phyloP scores from a whole-genome alignment of 1,140 invertebrate genomes.

The Oscheius sp. region DNA sequence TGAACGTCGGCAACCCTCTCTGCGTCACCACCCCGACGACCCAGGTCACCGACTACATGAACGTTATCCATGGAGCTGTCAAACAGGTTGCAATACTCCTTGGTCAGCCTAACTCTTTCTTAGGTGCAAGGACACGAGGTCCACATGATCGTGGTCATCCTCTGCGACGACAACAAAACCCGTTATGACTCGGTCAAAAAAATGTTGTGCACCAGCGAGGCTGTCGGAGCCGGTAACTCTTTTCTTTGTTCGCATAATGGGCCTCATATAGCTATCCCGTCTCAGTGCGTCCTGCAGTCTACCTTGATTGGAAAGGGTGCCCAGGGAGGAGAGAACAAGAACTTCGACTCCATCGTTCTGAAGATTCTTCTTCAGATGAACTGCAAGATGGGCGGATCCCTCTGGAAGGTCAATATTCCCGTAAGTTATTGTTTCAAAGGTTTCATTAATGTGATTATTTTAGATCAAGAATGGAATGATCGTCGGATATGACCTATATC shows the following conservation, averaged over 20 bases:
- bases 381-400: constrained; percentile 37
- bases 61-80: constrained; percentile 5
- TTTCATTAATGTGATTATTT: constrained; percentile 12
- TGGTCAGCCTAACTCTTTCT: background rate
- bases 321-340: constrained; percentile 33
- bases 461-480: constrained; percentile 22
- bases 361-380: constrained; percentile 37
- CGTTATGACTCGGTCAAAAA: constrained; percentile 37
- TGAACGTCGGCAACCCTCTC: constrained; percentile 12
- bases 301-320: constrained; percentile 17
- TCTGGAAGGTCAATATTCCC: constrained; percentile 30
- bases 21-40: background rate
- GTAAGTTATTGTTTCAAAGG: background rate
- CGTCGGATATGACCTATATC: constrained; percentile 34
- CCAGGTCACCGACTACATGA: constrained; percentile 8
- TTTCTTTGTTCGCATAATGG: background rate
- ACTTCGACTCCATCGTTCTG: constrained; percentile 31
- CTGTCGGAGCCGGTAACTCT: background rate
- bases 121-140: background rate
- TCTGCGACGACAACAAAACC: constrained; percentile 35
- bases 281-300: constrained; percentile 16
- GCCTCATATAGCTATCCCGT: constrained; percentile 13
- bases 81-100: background rate
- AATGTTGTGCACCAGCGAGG: constrained; percentile 5
- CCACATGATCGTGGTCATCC: constrained; percentile 29